phyloP scores from a whole-genome alignment of 1,140 invertebrate species.

The Atopsyche davidsoni region DNA sequence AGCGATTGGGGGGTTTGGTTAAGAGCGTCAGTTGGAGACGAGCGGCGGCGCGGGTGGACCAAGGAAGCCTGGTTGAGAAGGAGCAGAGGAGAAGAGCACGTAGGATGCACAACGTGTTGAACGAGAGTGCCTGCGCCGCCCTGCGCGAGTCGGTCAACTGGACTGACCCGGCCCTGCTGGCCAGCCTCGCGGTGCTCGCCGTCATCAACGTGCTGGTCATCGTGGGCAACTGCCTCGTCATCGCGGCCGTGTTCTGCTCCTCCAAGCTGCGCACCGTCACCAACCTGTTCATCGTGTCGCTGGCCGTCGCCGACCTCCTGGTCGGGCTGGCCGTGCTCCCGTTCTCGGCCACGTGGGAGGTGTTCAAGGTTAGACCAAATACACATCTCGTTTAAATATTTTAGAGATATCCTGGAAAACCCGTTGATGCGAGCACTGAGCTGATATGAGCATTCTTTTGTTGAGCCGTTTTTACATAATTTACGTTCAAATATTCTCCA shows the following conservation, averaged over 20 bases:
- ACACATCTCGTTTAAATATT: no score
- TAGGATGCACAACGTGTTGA: constrained; percentile 48
- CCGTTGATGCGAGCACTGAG: no score
- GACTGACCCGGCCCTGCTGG: constrained; percentile 66
- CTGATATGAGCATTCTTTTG: no score
- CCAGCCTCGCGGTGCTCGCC: constrained; percentile 68
- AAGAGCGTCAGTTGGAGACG: not conserved
- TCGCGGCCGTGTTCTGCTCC: constrained; percentile 82
- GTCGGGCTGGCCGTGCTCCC: constrained; percentile 88
- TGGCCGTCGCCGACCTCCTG: constrained; percentile 87
- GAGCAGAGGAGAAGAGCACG: not conserved
- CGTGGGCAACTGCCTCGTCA: constrained; percentile 80
- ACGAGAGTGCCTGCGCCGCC: constrained; percentile 67
- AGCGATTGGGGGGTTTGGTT: not conserved
- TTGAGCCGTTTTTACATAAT: no score
- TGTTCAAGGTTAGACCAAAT: constrained; percentile 69
- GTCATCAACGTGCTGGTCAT: constrained; percentile 83
- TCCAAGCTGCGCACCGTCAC: constrained; percentile 87
- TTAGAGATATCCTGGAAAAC: no score
- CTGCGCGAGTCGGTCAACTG: constrained; percentile 69
- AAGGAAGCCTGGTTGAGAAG: not conserved
- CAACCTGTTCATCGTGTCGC: constrained; percentile 89
- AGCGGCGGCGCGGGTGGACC: not conserved
- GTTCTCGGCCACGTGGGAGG: constrained; percentile 83
- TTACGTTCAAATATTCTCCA: no score